Conservation (phyloP, 2,113 vertebrate genomes). For the Spermophilus dauricus region DNA sequence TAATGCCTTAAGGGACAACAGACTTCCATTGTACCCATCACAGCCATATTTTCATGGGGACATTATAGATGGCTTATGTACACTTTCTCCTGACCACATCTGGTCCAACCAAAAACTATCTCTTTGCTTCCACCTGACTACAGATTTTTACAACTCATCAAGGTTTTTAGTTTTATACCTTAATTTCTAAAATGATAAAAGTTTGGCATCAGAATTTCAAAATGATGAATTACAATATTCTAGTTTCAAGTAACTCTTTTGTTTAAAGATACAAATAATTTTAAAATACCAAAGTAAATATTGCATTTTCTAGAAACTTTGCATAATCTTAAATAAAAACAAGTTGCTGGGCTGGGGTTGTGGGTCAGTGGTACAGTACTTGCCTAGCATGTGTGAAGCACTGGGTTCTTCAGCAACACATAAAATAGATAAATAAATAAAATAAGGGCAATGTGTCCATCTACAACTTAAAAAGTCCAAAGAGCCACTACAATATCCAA, state of each 20-base stretch:
- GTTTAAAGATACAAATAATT: conserved; percentile 13
- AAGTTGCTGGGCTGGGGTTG: not conserved
- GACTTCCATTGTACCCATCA: fast-evolving
- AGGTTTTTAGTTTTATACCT: not conserved
- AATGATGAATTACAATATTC: not conserved
- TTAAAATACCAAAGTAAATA: not conserved
- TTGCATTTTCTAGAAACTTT: not conserved
- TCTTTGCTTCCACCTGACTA: not conserved
- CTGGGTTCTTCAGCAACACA: no score
- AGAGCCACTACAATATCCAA: not conserved
- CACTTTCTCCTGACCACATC: not conserved
- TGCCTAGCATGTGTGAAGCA: no score
- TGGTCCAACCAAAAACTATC: not conserved
- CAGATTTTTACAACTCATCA: not conserved
- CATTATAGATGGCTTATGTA: not conserved
- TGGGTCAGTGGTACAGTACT: no score
- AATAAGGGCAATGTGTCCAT: no score
- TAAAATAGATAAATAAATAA: no score
- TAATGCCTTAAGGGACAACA: not conserved
- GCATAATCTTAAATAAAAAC: conserved; percentile 4
- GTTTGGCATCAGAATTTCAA: conserved; percentile 5
- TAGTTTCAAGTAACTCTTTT: conserved; percentile 15
- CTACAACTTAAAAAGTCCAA: not conserved
- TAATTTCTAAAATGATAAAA: conserved; percentile 41
- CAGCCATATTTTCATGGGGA: fast-evolving